Evolutionary conservation across 2,888 invertebrate species (phyloP), one percentile per base, ranked within the genome.

Genomic region (Ariolimax columbianus): DNA sequence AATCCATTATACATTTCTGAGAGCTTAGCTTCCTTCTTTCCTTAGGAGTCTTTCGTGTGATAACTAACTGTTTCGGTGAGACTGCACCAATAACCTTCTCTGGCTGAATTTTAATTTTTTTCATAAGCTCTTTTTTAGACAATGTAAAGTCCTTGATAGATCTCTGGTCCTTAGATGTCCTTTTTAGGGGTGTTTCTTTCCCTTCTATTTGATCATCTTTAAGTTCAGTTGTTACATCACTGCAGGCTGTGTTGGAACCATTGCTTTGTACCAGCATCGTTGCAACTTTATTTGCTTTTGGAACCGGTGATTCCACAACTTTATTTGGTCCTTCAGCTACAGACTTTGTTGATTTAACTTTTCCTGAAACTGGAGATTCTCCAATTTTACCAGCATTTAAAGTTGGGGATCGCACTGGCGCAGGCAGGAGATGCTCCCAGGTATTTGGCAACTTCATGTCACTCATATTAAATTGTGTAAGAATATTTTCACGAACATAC

Each of bases 401-500:
- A 38, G 30, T 66, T 77, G 40, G 66, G 38, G 79, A 40, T 70
- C 40, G 51, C 7, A 47, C 47, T 23, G 82, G 83, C 30, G 88
- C 89, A 19, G 89, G 85, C 59, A 89, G 90, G n/a, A 93, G 84
- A 91, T 96, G 96, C 6, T 93, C 92, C 96, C 96, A 96, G 4
- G 93, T 91, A 90, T 96, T 96, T 0, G 95, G 95, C 33, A 96
- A 85, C 0, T 94, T 91, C 0, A 96, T 90, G 66, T 95, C 94
- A 0, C 94, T 91, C 36, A 95, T 91, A 11, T 95, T 93, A 92
- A 95, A 96, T 89, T 95, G 95, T 59, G 95, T 94, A 26, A 96
- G 94, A 0, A 95, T 89, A 23, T 95, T 95, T 17, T 95, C 94
- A 0, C 95, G 91, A 0, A 97, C 96, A 89, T 95, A 95, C 97